These are phyloP conservation scores for Druceiella hillmani DNA, from an alignment of 2,888 invertebrate species.

Conservation along the genomic window DNA sequence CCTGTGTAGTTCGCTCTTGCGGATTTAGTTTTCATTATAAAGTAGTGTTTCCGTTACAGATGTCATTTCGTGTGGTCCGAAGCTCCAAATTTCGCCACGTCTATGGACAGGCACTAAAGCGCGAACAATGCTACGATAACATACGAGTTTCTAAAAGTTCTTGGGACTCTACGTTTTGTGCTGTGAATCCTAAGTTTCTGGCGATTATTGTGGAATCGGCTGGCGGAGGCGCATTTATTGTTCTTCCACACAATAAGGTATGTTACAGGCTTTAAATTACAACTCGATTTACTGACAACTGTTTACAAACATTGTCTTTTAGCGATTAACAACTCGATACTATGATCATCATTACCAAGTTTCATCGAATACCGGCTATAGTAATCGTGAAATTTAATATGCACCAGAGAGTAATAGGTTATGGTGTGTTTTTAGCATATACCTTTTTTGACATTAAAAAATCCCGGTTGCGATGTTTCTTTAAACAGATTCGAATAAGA, in stretches of 20 bases:
- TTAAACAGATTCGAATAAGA: no score
- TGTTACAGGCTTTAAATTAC: constrained; percentile 24
- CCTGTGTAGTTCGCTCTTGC: no score
- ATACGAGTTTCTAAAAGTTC: constrained; percentile 95
- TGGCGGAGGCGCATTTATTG: constrained; percentile 94
- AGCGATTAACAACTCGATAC: no score
- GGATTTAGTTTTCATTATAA: no score
- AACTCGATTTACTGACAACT: neutral
- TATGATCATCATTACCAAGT: no score
- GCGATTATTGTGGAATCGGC: constrained; percentile 97
- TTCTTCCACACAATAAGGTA: constrained; percentile 90
- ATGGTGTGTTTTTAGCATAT: no score
- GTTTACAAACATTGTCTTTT: constrained; percentile 3
- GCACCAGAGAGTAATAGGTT: no score
- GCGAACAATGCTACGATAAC: constrained; percentile 97
- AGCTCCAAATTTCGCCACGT: constrained; percentile 98
- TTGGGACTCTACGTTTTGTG: constrained; percentile 98
- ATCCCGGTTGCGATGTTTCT: no score
- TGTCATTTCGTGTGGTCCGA: constrained; percentile 96
- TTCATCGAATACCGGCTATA: no score
- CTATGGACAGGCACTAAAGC: constrained; percentile 80
- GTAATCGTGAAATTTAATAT: no score
- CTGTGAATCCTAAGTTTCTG: constrained; percentile 96
- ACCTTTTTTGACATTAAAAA: no score
- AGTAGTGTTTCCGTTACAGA: constrained; percentile 56